Base-by-base conservation (phyloP, 1,140 invertebrate species). In the Drosophila ambigua region DNA sequence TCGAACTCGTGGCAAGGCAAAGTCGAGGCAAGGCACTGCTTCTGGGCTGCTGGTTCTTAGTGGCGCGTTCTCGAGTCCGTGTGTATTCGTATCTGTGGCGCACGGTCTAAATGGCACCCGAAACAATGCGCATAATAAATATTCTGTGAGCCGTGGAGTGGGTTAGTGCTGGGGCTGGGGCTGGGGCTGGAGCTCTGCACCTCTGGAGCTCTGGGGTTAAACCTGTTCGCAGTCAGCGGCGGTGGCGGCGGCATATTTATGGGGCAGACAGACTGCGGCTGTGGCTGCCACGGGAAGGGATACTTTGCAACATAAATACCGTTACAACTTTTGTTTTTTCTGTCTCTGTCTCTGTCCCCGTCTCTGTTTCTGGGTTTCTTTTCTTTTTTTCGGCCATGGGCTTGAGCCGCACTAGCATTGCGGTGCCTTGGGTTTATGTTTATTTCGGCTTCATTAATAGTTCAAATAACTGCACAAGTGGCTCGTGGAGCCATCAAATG, bases 91-190 rank as follows among this genome's bases (percentile, higher is more conserved):
- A 67, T 76, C 71, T 78, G 52, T 61, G 52, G 49, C 77, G 59
- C 81, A 85, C 77, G 82, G 82, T 85, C 81, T 87, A 78, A 85
- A 85, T 85, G 82, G 64, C 77, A 85, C 60, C 78, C 82, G 77
- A 87, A 85, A 75, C 78, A 81, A 85, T 73, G 77, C 72, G 64
- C 72, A 78, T 75, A 83, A 71, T 76, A 82, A 78, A 82, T 82
- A 78, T 78, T 65, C 55, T 51, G 50, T 44, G 28, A 23, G 50
- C 26, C 20, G 48, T 16, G 20, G 55, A 43, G 5, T 24, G 69
- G 48, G 31, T 50, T 51, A 54, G 52, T 58, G 74, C 46, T 31
- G 31, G 31, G 8, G 8, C 31, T 28, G 26, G 43, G 16, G 16
- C 49, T 24, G 31, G 28, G 28, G 35, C 23, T 49, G 9, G 26